These are phyloP conservation scores for Drosophila pseudotakahashii DNA, from an alignment of 2,888 invertebrate species.

Conservation along the genomic window DNA sequence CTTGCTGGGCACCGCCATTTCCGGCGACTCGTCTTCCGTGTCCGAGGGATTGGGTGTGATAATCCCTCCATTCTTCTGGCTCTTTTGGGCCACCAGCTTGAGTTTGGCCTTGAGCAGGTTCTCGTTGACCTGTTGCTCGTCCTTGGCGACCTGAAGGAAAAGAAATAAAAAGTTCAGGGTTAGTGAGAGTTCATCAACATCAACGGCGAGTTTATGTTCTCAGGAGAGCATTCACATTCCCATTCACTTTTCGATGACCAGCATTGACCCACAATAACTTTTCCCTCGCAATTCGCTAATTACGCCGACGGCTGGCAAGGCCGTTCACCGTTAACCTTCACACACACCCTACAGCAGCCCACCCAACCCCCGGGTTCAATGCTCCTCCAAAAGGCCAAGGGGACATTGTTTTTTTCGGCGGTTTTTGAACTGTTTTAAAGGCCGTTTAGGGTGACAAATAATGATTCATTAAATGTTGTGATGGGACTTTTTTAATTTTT, in stretches of 20 bases:
- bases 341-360: conserved; percentile 27
- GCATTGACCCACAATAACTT: conserved; percentile 70
- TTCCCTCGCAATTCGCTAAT: conserved; percentile 56
- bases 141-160: conserved; percentile 58
- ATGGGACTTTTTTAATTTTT: not conserved
- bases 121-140: conserved; percentile 74
- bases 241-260: conserved; percentile 50
- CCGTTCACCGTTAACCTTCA: conserved; percentile 73
- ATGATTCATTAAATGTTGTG: conserved; percentile 8
- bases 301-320: conserved; percentile 61
- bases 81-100: conserved; percentile 69
- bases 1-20: conserved; percentile 84
- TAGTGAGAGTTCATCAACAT: conserved; percentile 46
- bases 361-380: conserved; percentile 51
- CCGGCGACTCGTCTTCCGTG: conserved; percentile 89
- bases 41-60: conserved; percentile 95
- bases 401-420: conserved; percentile 25
- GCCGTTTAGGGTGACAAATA: conserved; percentile 25
- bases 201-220: not conserved
- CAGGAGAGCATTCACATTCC: conserved; percentile 29
- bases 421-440: conserved; percentile 58
- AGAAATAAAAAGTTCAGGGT: conserved; percentile 14
- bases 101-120: conserved; percentile 78
- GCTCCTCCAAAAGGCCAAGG: conserved; percentile 36
- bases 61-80: conserved; percentile 71